These are phyloP conservation scores for Halocynthia aurantium DNA, from an alignment of 23 tunicate species.

Conservation along the genomic window DNA sequence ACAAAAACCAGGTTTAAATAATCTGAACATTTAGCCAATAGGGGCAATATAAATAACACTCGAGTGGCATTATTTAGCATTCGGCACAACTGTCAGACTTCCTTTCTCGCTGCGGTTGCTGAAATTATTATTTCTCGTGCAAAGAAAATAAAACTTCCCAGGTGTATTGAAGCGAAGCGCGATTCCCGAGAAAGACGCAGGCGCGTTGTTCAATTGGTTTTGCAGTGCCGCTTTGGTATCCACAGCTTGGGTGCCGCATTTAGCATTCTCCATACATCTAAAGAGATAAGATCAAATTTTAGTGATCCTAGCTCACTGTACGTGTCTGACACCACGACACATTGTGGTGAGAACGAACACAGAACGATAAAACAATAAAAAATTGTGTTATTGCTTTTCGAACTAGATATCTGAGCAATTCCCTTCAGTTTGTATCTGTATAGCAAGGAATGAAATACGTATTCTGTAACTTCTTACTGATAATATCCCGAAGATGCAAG, in stretches of 20 bases:
- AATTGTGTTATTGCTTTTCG: too few species aligned
- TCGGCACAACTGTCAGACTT: constrained; percentile 15
- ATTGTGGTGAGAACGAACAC: neutral
- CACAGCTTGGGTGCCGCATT: constrained; percentile 27
- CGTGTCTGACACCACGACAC: neutral
- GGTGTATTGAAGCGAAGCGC: constrained; percentile 14
- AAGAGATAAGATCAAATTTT: neutral
- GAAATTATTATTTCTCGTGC: constrained; percentile 91
- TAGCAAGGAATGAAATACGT: too few species aligned
- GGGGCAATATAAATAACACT: neutral
- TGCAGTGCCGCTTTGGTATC: constrained; percentile 26
- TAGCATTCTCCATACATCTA: constrained; percentile 34
- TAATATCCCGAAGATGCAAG: constrained; percentile 73
- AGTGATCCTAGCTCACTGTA: neutral
- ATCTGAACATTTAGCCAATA: too few species aligned
- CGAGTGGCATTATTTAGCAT: neutral
- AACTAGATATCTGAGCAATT: too few species aligned
- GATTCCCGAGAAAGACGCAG: constrained; percentile 73
- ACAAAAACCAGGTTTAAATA: neutral
- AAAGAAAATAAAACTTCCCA: constrained; percentile 57
- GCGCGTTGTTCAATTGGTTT: constrained; percentile 51
- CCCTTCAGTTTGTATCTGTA: too few species aligned
- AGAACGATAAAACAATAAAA: too few species aligned
- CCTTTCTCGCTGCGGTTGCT: constrained; percentile 94
- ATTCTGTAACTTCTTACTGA: constrained; percentile 17